phyloP scores from a whole-genome alignment of 2,113 vertebrate genomes.

The Prietella phreatophila region DNA sequence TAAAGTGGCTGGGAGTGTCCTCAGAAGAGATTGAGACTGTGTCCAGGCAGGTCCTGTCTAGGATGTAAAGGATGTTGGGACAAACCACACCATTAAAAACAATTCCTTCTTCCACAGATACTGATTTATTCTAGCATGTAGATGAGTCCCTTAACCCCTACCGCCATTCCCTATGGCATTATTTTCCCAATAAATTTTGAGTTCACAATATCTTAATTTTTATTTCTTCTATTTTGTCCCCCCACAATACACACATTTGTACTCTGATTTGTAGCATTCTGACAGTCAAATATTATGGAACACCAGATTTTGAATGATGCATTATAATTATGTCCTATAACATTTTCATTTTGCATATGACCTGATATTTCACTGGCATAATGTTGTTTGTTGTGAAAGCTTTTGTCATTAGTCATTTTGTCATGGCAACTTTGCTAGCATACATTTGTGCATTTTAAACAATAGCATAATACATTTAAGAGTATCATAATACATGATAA shows the following conservation, averaged over 20 bases:
- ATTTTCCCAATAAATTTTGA: neutral
- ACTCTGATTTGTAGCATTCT: neutral
- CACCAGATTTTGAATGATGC: neutral
- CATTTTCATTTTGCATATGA: neutral
- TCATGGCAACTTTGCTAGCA: neutral
- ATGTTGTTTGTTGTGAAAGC: neutral
- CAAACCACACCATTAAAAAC: neutral
- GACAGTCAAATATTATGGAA: neutral
- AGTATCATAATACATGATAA: too few relatives aligned
- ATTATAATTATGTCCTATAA: neutral
- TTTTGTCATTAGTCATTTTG: neutral
- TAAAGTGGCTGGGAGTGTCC: constrained; percentile 66
- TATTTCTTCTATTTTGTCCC: neutral
- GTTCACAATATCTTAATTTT: neutral
- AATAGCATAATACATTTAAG: neutral
- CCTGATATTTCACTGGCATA: neutral
- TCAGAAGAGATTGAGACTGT: constrained; percentile 1
- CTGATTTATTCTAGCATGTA: neutral
- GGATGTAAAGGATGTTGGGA: neutral
- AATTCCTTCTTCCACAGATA: neutral
- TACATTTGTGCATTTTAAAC: neutral
- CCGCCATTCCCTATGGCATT: neutral
- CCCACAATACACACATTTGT: neutral
- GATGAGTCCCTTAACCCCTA: neutral
- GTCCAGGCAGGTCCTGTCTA: constrained; percentile 69